phyloP scores from a whole-genome alignment of 2,888 invertebrate species.

The Buathra laborator region DNA sequence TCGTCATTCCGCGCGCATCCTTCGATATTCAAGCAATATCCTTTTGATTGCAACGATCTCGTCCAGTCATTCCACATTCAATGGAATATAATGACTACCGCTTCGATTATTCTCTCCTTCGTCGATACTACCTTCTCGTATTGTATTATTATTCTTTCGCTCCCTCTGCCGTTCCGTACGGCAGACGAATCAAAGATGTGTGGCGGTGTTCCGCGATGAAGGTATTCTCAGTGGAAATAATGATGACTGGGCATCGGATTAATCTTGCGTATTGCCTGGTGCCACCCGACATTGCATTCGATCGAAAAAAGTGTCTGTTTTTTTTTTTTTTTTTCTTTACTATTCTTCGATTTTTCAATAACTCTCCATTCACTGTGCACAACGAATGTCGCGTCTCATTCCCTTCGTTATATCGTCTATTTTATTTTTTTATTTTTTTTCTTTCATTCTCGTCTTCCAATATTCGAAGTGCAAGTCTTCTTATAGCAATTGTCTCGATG shows the following conservation, averaged over 20 bases:
- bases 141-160: constrained; percentile 55
- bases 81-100: constrained; percentile 55
- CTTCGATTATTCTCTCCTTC: constrained; percentile 50
- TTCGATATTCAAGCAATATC: constrained; percentile 65
- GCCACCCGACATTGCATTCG: not conserved
- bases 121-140: constrained; percentile 16
- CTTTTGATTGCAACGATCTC: constrained; percentile 62
- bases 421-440: constrained; percentile 17
- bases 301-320: constrained; percentile 28
- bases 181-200: constrained; percentile 40
- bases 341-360: constrained; percentile 34
- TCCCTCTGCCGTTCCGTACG: constrained; percentile 45
- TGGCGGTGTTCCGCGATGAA: constrained; percentile 16
- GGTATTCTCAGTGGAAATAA: constrained; percentile 8
- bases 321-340: not conserved
- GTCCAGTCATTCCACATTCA: constrained; percentile 65
- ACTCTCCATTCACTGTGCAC: constrained; percentile 49
- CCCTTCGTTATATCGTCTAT: not conserved
- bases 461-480: constrained; percentile 76
- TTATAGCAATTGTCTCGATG: constrained; percentile 31
- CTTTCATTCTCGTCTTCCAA: constrained; percentile 62
- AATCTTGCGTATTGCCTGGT: constrained; percentile 19
- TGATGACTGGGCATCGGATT: constrained; percentile 49
- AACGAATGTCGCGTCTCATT: not conserved
- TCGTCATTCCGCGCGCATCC: constrained; percentile 64